Conservation (phyloP, 30 jellyfish, hydroid and myxozoan genomes). For the Aurelia coerulea region DNA sequence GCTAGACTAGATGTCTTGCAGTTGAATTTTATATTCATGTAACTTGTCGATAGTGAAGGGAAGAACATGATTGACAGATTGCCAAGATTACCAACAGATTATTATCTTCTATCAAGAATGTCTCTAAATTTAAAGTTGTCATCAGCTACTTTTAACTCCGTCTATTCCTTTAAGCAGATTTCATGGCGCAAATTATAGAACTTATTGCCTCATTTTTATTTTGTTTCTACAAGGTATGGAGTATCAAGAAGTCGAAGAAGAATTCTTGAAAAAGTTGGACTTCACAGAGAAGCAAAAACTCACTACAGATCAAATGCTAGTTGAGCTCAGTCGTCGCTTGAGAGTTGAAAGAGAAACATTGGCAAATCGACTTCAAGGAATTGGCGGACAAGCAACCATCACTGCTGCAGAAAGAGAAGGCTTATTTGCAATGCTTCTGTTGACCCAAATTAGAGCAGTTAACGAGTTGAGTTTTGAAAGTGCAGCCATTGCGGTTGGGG, state of each 20-base stretch:
- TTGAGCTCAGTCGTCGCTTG: conserved; percentile 61
- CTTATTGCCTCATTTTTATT: no score
- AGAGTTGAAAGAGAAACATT: conserved; percentile 65
- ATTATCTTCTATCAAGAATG: no score
- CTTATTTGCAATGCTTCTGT: conserved; percentile 34
- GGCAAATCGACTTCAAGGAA: conserved; percentile 73
- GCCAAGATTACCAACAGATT: no score
- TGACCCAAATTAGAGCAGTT: conserved; percentile 72
- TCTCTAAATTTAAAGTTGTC: no score
- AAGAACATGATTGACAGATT: no score
- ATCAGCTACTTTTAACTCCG: no score
- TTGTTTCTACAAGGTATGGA: conserved; percentile 49
- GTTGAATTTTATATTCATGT: no score
- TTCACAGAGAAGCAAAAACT: conserved; percentile 38
- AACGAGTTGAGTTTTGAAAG: conserved; percentile 73
- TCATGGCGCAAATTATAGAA: no score
- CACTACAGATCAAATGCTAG: conserved; percentile 73
- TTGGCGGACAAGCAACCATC: conserved; percentile 59
- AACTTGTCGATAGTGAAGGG: no score
- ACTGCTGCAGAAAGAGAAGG: conserved; percentile 81
- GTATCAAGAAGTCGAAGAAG: conserved; percentile 78
- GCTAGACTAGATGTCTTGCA: no score
- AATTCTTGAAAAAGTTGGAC: conserved; percentile 62
- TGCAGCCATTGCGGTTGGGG: conserved; percentile 79
- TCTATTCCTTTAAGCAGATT: no score